Base-by-base conservation (phyloP, 2,888 invertebrate genomes). In the Thecophora atra region DNA sequence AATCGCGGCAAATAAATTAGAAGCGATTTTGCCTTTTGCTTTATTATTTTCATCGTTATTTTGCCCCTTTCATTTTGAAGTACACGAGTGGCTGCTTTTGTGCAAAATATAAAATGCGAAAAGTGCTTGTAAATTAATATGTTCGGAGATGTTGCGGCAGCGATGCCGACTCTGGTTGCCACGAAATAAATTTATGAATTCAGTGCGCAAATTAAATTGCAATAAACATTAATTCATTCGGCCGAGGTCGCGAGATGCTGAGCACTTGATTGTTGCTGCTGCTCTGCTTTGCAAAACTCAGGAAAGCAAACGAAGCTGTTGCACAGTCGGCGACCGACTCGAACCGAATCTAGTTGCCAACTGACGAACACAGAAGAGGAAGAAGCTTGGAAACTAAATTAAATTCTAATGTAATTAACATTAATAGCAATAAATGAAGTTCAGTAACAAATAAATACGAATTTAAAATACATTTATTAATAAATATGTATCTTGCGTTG, bases 1-100 rank as follows among this genome's bases (percentile, higher is more conserved):
- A 82, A 82, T 82, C 82, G 78, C 79, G 79, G 81, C 79, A 82
- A 83, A 82, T 82, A 82, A 82, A 83, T 82, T 83, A 81, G 81
- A 83, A 83, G 81, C 82, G 80, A 81, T 81, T 67, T 65, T 19
- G 47, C 15, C 52, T 65, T 17, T 13, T 51, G 17, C 28, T 28
- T 28, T 15, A 24, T 54, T 54, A 54, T 21, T n/a, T 24, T 47
- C n/a, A 47, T 47, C n/a, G 17, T n/a, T 47, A 47, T 47, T 47
- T 47, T n/a, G 5, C 47, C n/a, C 47, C 47, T 47, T n/a, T 47
- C 47, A n/a, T n/a, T 47, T n/a, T 47, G 4, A 1, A 11, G 5
- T n/a, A n/a, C 47, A 11, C 47, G 11, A 15, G 51, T 28, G 17
- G 47, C 24, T 42, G 24, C 19, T 63, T 13, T 44, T 37, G 19